These are phyloP conservation scores for Nasalis larvatus DNA, from an alignment of 2,113 vertebrate genomes.

Conservation along the genomic window DNA sequence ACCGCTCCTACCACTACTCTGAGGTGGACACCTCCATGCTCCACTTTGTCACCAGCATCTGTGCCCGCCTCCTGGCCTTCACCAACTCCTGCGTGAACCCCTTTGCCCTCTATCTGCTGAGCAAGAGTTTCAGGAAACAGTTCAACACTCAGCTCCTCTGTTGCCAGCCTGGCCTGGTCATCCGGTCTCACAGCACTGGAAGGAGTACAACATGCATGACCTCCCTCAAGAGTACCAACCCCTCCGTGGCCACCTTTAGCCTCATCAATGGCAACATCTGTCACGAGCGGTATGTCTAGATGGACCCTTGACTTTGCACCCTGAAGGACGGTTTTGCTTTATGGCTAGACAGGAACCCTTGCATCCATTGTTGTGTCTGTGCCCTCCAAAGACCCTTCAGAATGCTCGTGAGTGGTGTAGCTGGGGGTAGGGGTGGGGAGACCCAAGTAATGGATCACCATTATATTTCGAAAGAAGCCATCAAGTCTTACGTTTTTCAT, in stretches of 20 bases:
- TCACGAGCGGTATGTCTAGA: conserved; percentile 88
- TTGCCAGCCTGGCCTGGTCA: conserved; percentile 82
- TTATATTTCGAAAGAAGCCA: background rate
- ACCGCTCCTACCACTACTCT: conserved; percentile 96
- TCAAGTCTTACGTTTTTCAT: background rate
- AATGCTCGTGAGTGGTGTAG: background rate
- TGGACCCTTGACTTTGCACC: background rate
- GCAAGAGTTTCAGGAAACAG: conserved; percentile 95
- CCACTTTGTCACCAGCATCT: conserved; percentile 93
- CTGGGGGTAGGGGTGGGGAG: background rate
- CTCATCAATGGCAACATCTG: conserved; percentile 89
- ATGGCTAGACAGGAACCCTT: background rate
- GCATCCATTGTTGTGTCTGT: background rate
- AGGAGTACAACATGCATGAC: conserved; percentile 90
- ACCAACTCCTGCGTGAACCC: conserved; percentile 98
- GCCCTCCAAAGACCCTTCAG: background rate
- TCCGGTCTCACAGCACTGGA: conserved; percentile 83
- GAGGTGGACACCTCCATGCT: conserved; percentile 94
- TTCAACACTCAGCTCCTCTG: conserved; percentile 96
- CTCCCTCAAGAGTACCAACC: conserved; percentile 93
- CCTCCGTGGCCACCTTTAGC: conserved; percentile 90
- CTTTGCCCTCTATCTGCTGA: conserved; percentile 96
- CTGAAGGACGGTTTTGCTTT: background rate
- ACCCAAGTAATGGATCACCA: background rate
- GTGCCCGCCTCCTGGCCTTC: conserved; percentile 94